Evolutionary conservation across 2,797 vertebrate species (phyloP).

Genomic region (Thunnus albacares): DNA sequence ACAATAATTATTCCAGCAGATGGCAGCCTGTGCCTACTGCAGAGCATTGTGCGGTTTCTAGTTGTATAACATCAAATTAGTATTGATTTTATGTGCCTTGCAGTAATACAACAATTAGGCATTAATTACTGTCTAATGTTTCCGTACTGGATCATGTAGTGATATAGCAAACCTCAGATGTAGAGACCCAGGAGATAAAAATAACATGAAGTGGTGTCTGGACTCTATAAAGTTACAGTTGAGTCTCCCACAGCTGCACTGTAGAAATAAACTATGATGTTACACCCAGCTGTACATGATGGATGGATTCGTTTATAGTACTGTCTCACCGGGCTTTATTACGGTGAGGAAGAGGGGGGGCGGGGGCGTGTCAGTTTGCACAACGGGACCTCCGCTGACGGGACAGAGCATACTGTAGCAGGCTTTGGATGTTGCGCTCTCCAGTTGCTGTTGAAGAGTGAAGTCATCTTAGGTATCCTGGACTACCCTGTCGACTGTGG

Average conservation of each 20-base stretch:
- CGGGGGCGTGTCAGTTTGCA: slow-evolving; percentile 62
- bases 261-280: neutral
- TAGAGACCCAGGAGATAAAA: too few species aligned
- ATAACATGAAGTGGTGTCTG: neutral
- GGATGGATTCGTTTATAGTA: neutral
- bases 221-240: neutral
- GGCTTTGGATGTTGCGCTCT: slow-evolving; percentile 26
- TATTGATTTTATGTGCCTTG: neutral
- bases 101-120: neutral
- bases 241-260: neutral
- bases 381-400: slow-evolving; percentile 44
- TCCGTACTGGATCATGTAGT: too few species aligned
- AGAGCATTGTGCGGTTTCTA: neutral
- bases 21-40: slow-evolving; percentile 28
- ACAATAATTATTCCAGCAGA: slow-evolving; percentile 53
- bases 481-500: neutral
- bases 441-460: neutral
- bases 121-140: neutral
- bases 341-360: neutral
- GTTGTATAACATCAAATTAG: slow-evolving; percentile 48
- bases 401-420: slow-evolving; percentile 37
- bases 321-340: neutral
- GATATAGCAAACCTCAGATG: too few species aligned
- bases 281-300: slow-evolving; percentile 4
- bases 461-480: neutral